Base-by-base conservation (phyloP, 1,140 invertebrate genomes). In the Ptiloglossa arizonensis region DNA sequence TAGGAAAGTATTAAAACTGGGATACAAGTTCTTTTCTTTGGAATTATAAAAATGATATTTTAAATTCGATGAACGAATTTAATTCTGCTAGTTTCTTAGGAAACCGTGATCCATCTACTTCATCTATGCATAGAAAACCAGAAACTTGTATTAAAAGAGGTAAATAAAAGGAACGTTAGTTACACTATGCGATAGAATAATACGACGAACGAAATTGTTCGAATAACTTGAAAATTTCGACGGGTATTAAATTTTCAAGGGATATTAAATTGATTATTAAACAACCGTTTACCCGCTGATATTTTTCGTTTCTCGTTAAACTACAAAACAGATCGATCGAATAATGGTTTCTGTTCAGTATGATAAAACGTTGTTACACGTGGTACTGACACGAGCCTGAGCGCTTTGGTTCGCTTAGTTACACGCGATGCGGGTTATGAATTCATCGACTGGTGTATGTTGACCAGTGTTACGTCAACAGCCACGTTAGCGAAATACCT, bases 321-420 rank as follows among this genome's bases (percentile, higher is more conserved):
- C 19, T n/a, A 19, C 46, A 27, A 59, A 75, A 56, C 19, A 44
- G 66, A 75, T 67, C 73, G 64, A 68, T 75, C 59, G 38, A 69
- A 75, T 75, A 75, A 59, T 57, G 41, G 52, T 17, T 22, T 48
- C n/a, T 38, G 32, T 68, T 75, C 22, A 22, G 67, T 57, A n/a
- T 75, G 73, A 75, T 75, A 48, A 64, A 75, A 56, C 73, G 73
- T 27, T 59, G 73, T 75, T 41, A 44, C 73, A 68, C 41, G 19
- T 59, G 64, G 29, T 19, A n/a, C 22, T 59, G 73, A 75, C 64
- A 75, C 73, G 41, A 15, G 41, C 6, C 41, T 15, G 52, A 48
- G 15, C 41, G 32, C 41, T 75, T 57, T 29, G 35, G 52, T 5
- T 54, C 38, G 62, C 29, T 56, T n/a, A 22, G 66, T 76, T 75